phyloP scores from a whole-genome alignment of 2,113 vertebrate species.

The Sinocyclocheilus grahami region DNA sequence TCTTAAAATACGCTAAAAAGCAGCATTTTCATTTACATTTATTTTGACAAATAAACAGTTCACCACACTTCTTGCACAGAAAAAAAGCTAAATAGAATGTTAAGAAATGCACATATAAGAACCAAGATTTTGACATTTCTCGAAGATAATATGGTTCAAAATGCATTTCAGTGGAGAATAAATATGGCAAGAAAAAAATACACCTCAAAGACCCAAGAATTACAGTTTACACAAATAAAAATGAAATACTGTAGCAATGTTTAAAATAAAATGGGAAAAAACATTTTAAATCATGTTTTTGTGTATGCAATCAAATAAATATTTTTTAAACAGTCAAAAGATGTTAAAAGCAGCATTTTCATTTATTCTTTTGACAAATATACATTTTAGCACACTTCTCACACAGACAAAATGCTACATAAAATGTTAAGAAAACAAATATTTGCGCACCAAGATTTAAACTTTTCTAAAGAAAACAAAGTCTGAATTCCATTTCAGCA shows the following conservation, averaged over 20 bases:
- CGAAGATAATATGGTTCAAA: neutral
- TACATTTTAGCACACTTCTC: conserved; percentile 61
- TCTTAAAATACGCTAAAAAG: neutral
- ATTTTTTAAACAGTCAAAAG: neutral
- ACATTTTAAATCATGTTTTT: too few species aligned
- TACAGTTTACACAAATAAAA: too few species aligned
- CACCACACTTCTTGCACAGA: conserved; percentile 52
- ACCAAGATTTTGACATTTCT: neutral
- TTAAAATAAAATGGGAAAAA: neutral
- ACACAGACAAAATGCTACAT: conserved; percentile 38
- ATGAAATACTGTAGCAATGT: neutral
- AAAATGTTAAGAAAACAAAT: conserved; percentile 15
- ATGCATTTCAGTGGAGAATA: neutral
- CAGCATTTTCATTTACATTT: neutral
- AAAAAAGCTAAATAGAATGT: conserved; percentile 37
- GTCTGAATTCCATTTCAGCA: neutral
- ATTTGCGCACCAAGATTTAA: neutral
- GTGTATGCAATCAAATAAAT: too few species aligned
- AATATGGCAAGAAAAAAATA: neutral
- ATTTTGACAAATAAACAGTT: conserved; percentile 61
- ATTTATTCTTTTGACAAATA: conserved; percentile 57
- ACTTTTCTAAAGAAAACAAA: neutral
- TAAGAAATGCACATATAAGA: neutral
- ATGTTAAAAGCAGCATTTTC: neutral
- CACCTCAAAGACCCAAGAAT: too few species aligned